Base-by-base conservation (phyloP, 2,888 invertebrate species). In the Dicranocentrus wangi region DNA sequence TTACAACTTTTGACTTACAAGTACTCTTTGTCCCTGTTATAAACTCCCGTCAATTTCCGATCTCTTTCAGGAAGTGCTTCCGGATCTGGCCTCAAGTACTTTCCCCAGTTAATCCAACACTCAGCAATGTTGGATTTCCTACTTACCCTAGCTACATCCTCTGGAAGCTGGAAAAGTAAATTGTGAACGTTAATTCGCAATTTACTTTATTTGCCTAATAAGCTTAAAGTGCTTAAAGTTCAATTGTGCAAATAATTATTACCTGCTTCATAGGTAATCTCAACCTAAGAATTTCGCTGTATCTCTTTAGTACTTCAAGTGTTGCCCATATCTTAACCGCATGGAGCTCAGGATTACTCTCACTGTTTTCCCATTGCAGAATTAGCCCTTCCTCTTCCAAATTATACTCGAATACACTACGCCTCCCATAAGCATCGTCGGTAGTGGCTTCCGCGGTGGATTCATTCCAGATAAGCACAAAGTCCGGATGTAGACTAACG, bases 251-350 rank as follows among this genome's bases (percentile, higher is more conserved):
- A n/a, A n/a, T n/a, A n/a, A n/a, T n/a, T n/a, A n/a, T 55, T 23
- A 94, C 92, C 91, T 93, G 94, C 91, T 94, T 95, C 94, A 98
- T 97, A 1, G 97, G 96, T 94, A 97, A 93, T 88, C 96, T 91
- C 42, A 97, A 90, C 89, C 97, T 96, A 86, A 97, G 91, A 87
- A 97, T 94, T 89, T 98, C 97, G 82, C 95, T 93, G 89, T 97
- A 97, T 87, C 95, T 92, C 85, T 93, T 91, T 66, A 97, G 89
- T 5, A 97, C 95, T 87, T 93, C 92, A 86, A 92, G 89, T 0
- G 97, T 95, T 0, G 95, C 94, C 89, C 96, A 95, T 81, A 98
- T 92, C 92, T 97, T 97, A 83, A 95, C 91, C 85, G 88, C 90
- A 61, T 89, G 87, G n/a, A 88, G 86, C 5, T 87, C 85, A 43